These are phyloP conservation scores for Nothobranchius kuhntae DNA, from an alignment of 2,113 vertebrate genomes.

Conservation along the genomic window DNA sequence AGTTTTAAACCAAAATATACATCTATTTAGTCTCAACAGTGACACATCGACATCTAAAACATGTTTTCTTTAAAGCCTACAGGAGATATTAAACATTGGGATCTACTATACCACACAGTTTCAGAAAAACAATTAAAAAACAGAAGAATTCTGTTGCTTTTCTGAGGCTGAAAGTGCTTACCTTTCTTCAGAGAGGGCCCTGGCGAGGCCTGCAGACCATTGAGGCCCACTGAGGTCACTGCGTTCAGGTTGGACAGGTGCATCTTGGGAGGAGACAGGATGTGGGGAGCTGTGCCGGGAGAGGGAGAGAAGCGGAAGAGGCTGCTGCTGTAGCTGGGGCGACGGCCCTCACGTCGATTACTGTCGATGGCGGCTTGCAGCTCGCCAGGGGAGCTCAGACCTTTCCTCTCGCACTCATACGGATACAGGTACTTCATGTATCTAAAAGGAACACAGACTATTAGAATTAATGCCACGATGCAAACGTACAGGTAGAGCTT, in stretches of 20 bases:
- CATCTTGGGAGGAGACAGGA: slow-evolving; percentile 86
- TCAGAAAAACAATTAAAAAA: not conserved
- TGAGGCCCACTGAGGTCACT: slow-evolving; percentile 72
- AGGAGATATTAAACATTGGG: too few species aligned
- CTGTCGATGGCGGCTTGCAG: slow-evolving; percentile 97
- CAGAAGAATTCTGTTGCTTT: not conserved
- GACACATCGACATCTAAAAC: too few species aligned
- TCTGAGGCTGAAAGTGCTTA: slow-evolving; percentile 37
- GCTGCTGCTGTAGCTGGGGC: slow-evolving; percentile 94
- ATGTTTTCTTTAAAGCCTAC: too few species aligned
- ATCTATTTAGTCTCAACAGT: too few species aligned
- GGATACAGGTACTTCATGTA: slow-evolving; percentile 98
- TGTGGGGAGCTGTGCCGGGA: slow-evolving; percentile 78
- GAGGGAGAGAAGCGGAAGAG: slow-evolving; percentile 88
- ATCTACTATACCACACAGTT: not conserved
- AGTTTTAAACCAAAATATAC: too few species aligned
- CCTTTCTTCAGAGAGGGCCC: slow-evolving; percentile 87
- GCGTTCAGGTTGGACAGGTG: slow-evolving; percentile 86
- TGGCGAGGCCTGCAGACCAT: slow-evolving; percentile 82
- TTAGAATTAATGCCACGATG: not conserved
- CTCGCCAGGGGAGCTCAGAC: slow-evolving; percentile 92
- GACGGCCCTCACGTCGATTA: slow-evolving; percentile 92
- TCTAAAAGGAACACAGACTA: slow-evolving; percentile 20
- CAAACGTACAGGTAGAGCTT: too few species aligned
- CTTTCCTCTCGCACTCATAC: slow-evolving; percentile 95